These are phyloP conservation scores for Vimba vimba DNA, from an alignment of 2,113 vertebrate genomes.

Conservation along the genomic window DNA sequence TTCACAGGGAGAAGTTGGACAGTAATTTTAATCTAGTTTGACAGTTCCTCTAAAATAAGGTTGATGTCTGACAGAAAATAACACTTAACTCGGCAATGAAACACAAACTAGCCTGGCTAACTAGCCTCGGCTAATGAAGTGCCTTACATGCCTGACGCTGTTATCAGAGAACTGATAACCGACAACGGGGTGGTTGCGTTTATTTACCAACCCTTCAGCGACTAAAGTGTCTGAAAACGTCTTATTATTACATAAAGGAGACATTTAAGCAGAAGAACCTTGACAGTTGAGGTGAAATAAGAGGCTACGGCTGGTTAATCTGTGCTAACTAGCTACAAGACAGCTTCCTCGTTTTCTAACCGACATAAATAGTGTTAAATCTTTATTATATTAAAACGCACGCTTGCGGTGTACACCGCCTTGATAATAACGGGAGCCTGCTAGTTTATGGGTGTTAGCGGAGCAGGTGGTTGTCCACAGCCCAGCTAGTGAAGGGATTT, in stretches of 20 bases:
- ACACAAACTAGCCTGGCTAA: constrained; percentile 30
- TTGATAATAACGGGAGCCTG: not conserved
- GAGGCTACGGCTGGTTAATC: constrained; percentile 14
- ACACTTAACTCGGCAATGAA: not conserved
- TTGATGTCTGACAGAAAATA: not conserved
- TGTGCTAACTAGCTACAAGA: constrained; percentile 37
- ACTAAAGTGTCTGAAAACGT: not conserved
- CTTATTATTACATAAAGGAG: not conserved
- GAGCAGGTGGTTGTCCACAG: not conserved
- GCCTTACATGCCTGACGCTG: constrained; percentile 20
- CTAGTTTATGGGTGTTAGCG: not conserved
- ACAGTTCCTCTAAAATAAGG: not conserved
- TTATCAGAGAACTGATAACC: not conserved
- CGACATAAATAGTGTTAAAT: not conserved
- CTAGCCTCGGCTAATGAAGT: constrained; percentile 34
- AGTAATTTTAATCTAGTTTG: constrained; percentile 1
- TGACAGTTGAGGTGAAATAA: not conserved
- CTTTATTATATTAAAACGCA: not conserved
- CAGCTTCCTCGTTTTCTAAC: not conserved
- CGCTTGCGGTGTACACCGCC: not conserved
- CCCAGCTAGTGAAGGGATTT: constrained; percentile 6
- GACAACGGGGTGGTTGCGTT: not conserved
- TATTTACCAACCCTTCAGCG: not conserved
- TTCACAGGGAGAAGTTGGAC: not conserved
- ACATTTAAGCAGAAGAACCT: not conserved